Evolutionary conservation across 2,888 invertebrate genomes (phyloP).

Genomic region (Rotaria macrura): DNA sequence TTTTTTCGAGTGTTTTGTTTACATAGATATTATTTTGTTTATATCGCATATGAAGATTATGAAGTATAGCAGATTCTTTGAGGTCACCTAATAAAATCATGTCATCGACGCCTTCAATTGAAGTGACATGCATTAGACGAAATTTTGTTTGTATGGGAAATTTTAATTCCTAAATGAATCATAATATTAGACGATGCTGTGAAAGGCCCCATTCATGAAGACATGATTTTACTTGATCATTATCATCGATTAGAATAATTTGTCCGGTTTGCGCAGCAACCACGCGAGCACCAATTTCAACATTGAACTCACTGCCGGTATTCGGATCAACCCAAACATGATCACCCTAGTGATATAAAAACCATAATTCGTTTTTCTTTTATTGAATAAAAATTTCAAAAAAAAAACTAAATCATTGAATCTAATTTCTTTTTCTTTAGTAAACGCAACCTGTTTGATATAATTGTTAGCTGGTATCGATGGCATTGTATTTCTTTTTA

Average conservation of each 20-base stretch:
- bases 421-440: not conserved
- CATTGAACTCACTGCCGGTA: constrained; percentile 84
- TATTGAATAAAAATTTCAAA: not conserved
- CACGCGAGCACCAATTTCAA: constrained; percentile 92
- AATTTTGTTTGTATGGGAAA: constrained; percentile 22
- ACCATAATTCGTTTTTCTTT: not conserved
- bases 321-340: constrained; percentile 99
- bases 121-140: constrained; percentile 31
- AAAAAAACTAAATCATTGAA: not conserved
- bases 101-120: constrained; percentile 67
- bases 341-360: constrained; percentile 66
- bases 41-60: constrained; percentile 92
- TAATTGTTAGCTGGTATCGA: not conserved
- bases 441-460: not conserved
- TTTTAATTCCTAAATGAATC: not conserved
- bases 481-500: not conserved
- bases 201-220: not conserved
- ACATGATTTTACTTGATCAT: constrained; percentile 61
- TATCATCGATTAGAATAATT: constrained; percentile 90
- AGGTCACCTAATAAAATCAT: constrained; percentile 98
- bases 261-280: constrained; percentile 83
- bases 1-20: constrained; percentile 50
- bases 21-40: constrained; percentile 98
- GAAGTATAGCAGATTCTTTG: constrained; percentile 92
- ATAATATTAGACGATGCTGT: not conserved